Evolutionary conservation across 2,113 vertebrate species (phyloP), one percentile per base, ranked within the genome.

Genomic region (Scopus umbretta): DNA sequence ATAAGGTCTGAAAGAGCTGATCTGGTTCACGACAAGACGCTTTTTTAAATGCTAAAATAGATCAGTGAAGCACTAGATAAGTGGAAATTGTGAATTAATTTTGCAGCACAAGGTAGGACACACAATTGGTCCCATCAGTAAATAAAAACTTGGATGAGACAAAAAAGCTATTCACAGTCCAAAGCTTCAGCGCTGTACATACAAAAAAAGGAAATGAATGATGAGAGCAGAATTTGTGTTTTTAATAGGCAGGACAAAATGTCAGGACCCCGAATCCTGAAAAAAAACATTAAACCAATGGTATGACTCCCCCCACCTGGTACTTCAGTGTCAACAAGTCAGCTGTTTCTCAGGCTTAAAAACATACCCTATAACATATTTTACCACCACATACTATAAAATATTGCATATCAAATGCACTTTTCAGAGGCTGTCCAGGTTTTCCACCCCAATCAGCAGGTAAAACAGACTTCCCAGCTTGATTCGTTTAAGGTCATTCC

Each of bases 231-330:
- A 88, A 63, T 80, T 70, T 61, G 17, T 88, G 78, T 88, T 95
- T 92, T 92, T 47, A 89, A 59, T 17, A 70, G 52, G 43, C 34
- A 91, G 96, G 78, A 96, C 88, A 97, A 96, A 97, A 88, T 96
- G 96, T 97, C 96, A 97, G 70, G 94, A 96, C 94, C 88, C 72
- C 32, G 32, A 90, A 59, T 94, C 45, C 86, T 90, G 78, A 18
- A 78, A 94, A 79, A 65, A 25, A 1, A 0, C 49, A 70, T 68
- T 81, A 53, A 81, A 68, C 32, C 70, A 59, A 65, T 27, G 25
- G 34, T 63, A 17, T 30, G 8, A 53, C 43, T 55, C 17, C 17
- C 20, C 11, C 7, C 29, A 81, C 56, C 65, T 89, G 34, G 36
- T 67, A 43, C 30, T 78, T 67, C 80, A 71, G 30, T 55, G 72